phyloP scores from a whole-genome alignment of 2,888 invertebrate species.

The Thymelicus lineola region DNA sequence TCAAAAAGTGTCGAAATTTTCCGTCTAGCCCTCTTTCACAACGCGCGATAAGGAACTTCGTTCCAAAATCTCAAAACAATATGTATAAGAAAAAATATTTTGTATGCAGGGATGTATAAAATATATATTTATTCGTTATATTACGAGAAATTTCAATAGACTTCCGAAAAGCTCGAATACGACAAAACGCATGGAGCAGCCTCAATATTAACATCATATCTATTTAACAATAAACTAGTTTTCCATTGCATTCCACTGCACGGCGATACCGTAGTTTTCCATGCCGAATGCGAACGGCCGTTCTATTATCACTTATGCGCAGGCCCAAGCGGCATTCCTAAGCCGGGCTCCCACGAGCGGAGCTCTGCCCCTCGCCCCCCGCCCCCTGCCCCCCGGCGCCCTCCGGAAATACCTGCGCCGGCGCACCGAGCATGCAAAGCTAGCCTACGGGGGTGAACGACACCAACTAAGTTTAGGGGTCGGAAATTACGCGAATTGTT shows the following conservation, averaged over 20 bases:
- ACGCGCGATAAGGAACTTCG: no score
- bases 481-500: slow-evolving; percentile 52
- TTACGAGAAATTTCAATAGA: no score
- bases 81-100: no score
- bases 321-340: slow-evolving; percentile 63
- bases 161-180: no score
- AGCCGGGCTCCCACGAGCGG: slow-evolving; percentile 62
- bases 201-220: no score
- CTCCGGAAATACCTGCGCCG: slow-evolving; percentile 71
- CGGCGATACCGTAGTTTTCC: neutral
- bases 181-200: no score
- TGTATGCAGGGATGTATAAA: no score
- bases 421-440: slow-evolving; percentile 70
- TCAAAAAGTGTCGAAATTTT: no score
- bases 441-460: slow-evolving; percentile 55
- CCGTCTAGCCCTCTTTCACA: no score
- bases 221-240: neutral
- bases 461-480: slow-evolving; percentile 52
- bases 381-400: slow-evolving; percentile 45
- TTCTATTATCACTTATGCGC: slow-evolving; percentile 48
- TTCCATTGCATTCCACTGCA: neutral
- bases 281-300: slow-evolving; percentile 25
- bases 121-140: no score
- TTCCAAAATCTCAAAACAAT: no score
- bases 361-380: slow-evolving; percentile 38